A percentile compares a stretch with the other conserved stretches of the same genome.
Evolutionary conservation across 2,113 vertebrate genomes (phyloP).

Genomic region (Entomyzon cyanotis): DNA sequence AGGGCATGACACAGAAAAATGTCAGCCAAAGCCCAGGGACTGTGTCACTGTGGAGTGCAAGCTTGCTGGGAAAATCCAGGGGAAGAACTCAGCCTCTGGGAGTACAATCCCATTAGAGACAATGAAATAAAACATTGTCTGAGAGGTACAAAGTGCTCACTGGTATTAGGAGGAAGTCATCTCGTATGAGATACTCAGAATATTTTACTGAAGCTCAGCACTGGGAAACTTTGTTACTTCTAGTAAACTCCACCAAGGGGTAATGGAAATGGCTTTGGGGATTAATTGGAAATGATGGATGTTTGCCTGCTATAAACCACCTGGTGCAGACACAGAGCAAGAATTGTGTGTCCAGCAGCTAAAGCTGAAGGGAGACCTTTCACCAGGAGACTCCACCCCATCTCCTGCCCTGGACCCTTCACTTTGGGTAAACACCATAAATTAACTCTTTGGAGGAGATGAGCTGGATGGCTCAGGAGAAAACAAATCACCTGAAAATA

Average conservation of each 20-base stretch:
- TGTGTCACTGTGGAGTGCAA: background rate
- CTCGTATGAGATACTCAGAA: background rate
- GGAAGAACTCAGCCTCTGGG: background rate
- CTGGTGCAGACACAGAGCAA: constrained; percentile 28
- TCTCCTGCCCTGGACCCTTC: background rate
- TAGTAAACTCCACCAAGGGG: constrained; percentile 1
- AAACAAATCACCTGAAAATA: constrained; percentile 1
- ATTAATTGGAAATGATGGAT: constrained; percentile 33
- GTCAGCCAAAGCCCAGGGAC: background rate
- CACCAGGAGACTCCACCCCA: background rate
- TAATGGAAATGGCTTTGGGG: constrained; percentile 49
- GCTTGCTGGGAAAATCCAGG: background rate
- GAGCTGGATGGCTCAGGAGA: background rate
- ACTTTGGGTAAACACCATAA: constrained; percentile 8
- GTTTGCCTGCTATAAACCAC: constrained; percentile 31
- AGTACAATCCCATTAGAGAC: background rate
- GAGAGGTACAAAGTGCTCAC: background rate
- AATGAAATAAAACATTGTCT: background rate
- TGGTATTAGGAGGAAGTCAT: background rate
- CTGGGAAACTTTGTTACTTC: background rate
- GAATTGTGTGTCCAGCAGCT: constrained; percentile 7
- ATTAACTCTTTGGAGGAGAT: background rate
- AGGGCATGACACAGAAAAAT: background rate
- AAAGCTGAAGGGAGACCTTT: background rate
- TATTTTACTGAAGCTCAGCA: background rate